Conservation (phyloP, 2,888 invertebrate species). For the Leptopilina drosophilae region DNA sequence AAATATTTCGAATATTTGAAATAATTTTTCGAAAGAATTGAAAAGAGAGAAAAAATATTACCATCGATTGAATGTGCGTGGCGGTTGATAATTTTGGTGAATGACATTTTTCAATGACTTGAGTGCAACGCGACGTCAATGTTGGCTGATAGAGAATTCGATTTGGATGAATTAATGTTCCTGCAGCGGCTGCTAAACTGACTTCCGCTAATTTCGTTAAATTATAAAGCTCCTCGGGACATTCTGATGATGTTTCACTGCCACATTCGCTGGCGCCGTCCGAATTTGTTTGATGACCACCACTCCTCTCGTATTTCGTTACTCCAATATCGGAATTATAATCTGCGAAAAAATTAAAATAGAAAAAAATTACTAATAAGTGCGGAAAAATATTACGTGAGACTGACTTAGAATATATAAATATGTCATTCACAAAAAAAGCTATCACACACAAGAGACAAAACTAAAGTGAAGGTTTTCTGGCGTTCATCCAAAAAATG, state of each 20-base stretch:
- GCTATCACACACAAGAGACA: background rate
- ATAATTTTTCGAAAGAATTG: background rate
- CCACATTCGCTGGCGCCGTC: slow-evolving; percentile 76
- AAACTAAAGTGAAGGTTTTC: slow-evolving; percentile 3
- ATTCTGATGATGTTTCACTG: slow-evolving; percentile 74
- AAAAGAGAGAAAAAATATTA: slow-evolving; percentile 27
- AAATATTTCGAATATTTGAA: background rate
- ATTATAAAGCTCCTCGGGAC: slow-evolving; percentile 85
- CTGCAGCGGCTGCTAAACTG: slow-evolving; percentile 82
- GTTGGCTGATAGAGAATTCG: slow-evolving; percentile 66
- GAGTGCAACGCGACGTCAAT: slow-evolving; percentile 52
- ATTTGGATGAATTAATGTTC: slow-evolving; percentile 78
- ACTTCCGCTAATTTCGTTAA: slow-evolving; percentile 87
- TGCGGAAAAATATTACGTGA: slow-evolving; percentile 2
- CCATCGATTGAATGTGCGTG: slow-evolving; percentile 30
- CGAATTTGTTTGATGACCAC: slow-evolving; percentile 71
- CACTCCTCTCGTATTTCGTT: slow-evolving; percentile 69
- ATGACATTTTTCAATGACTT: slow-evolving; percentile 49
- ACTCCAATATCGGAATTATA: slow-evolving; percentile 71
- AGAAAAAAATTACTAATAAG: no score
- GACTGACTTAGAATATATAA: background rate
- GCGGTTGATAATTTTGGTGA: background rate
- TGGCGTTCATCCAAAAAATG: slow-evolving; percentile 19
- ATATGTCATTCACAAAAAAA: slow-evolving; percentile 11
- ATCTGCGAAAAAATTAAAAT: slow-evolving; percentile 58